Percentiles rank a stretch among this genome's conserved stretches.
phyloP scores from a whole-genome alignment of 1,140 invertebrate species.

The Ctenoplectra terminalis region DNA sequence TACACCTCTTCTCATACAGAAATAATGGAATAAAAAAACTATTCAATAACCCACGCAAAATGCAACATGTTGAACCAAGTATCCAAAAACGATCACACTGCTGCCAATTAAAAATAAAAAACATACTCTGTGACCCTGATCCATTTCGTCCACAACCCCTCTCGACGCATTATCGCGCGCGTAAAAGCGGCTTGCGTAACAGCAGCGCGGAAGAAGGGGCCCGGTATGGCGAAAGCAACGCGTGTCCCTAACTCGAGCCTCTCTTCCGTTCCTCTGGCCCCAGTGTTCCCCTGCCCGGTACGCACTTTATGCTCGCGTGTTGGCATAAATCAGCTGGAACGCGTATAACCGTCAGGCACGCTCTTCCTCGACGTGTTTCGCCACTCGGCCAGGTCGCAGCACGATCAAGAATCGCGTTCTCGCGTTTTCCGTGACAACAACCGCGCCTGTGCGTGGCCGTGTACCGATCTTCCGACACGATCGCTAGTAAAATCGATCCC shows the following conservation, averaged over 20 bases:
- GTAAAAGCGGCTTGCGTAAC: conserved; percentile 32
- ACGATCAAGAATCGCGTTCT: not conserved
- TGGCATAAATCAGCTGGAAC: conserved; percentile 70
- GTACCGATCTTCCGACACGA: not conserved
- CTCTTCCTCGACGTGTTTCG: conserved; percentile 46
- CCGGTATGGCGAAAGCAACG: conserved; percentile 25
- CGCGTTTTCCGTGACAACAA: conserved; percentile 5
- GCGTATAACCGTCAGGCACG: conserved; percentile 59
- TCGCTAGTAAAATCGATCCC: conserved; percentile 37
- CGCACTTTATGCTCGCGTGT: conserved; percentile 72
- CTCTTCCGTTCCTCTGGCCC: conserved; percentile 22
- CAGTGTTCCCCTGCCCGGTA: conserved; percentile 52
- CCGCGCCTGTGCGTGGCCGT: not conserved
- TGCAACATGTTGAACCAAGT: too few relatives aligned
- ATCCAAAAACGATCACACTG: too few relatives aligned
- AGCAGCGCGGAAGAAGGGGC: not conserved
- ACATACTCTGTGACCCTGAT: not conserved
- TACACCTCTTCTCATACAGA: too few relatives aligned
- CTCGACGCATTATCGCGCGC: not conserved
- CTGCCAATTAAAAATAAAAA: too few relatives aligned
- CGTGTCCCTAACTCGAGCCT: conserved; percentile 22
- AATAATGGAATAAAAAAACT: too few relatives aligned
- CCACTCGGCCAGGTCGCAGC: too few relatives aligned
- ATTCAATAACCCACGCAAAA: too few relatives aligned
- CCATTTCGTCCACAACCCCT: not conserved